Evolutionary conservation across 2,797 vertebrate species (phyloP), one percentile per base, ranked within the genome.

Genomic region (Gorsachius magnificus): DNA sequence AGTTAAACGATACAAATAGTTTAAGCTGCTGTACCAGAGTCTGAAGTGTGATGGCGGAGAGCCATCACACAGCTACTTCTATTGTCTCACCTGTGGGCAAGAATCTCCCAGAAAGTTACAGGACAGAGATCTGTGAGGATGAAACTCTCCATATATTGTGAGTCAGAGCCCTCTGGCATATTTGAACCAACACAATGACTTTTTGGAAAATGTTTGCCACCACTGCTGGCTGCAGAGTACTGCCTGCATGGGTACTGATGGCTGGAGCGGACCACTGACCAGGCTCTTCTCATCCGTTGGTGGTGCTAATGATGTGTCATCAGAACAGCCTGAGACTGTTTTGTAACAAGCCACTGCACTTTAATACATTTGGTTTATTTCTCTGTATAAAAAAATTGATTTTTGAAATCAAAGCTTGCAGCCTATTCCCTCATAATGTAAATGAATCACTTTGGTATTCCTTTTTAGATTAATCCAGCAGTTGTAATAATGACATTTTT

Each of bases 401-500:
- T 95, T 96, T 94, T 90, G 15, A 85, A 92, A 93, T 72, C 56
- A 81, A 81, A 95, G 35, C 69, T 90, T 79, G 69, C 28, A 92
- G 87, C 33, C 36, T 78, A n/a, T 85, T 93, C 53, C 31, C 24
- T 25, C n/a, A 31, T 76, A 83, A 94, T 82, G 65, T 71, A 90
- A 95, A 96, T 76, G 9, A 94, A 86, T 91, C 80, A 61, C 77
- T 91, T 95, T 51, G 56, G 83, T 90, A 86, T 56, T 72, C 89
- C 78, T 93, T 96, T 97, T 95, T 93, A 93, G 92, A 96, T 97
- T 83, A 96, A 97, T 96, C 57, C 38, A 88, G 61, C 61, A 83
- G 72, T 65, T 96, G 85, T 92, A 94, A 95, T 96, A 97, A 98
- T 82, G 96, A 84, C 54, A 90, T 87, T 91, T 96, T 96, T 94